Evolutionary conservation across 2,888 invertebrate species (phyloP).

Genomic region (Drosophila borealis): DNA sequence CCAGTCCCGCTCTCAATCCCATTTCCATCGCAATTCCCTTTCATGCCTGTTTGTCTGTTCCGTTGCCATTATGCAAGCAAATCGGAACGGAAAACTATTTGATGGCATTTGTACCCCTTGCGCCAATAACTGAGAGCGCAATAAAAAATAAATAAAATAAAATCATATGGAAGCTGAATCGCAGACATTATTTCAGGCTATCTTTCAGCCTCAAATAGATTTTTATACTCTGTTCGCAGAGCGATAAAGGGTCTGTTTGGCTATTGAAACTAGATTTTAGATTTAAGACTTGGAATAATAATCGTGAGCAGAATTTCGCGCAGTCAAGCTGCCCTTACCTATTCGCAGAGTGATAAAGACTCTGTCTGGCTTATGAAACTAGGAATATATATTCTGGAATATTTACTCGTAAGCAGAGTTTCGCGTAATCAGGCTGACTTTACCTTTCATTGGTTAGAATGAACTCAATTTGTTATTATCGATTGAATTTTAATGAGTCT

Average conservation of each 20-base stretch:
- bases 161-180: constrained; percentile 3
- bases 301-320: too few species aligned
- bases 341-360: too few species aligned
- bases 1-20: neutral
- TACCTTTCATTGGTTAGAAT: too few species aligned
- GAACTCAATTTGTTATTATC: too few species aligned
- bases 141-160: constrained; percentile 17
- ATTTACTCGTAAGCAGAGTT: too few species aligned
- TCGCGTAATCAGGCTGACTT: too few species aligned
- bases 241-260: neutral
- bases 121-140: constrained; percentile 16
- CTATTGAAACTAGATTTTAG: too few species aligned
- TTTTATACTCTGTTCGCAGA: neutral
- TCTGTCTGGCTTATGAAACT: too few species aligned
- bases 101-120: constrained; percentile 56
- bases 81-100: constrained; percentile 74
- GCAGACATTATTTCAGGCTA: neutral
- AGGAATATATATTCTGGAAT: too few species aligned
- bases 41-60: constrained; percentile 26
- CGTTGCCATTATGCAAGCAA: constrained; percentile 48
- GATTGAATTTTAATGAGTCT: too few species aligned
- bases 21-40: constrained; percentile 7
- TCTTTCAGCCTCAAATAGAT: neutral
- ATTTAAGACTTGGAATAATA: too few species aligned
- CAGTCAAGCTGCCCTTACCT: too few species aligned